These are phyloP conservation scores for Etheostoma spectabile DNA, from an alignment of 2,113 vertebrate genomes.

Conservation along the genomic window DNA sequence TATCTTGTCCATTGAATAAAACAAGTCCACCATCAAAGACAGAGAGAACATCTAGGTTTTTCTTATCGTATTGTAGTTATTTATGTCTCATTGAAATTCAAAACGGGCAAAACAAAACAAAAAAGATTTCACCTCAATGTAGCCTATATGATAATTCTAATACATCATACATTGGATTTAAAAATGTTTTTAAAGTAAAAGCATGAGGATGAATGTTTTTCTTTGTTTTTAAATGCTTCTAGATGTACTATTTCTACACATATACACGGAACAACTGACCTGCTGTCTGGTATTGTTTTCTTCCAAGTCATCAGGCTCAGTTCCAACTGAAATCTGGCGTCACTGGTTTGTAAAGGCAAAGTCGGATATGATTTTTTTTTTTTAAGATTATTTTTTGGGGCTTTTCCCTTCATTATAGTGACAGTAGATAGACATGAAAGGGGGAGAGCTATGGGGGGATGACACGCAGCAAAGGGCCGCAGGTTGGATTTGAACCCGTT, in stretches of 20 bases:
- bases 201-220: background rate
- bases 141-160: background rate
- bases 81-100: slow-evolving; percentile 8
- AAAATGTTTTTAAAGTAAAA: background rate
- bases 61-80: background rate
- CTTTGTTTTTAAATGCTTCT: background rate
- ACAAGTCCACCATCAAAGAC: background rate
- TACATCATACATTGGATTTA: background rate
- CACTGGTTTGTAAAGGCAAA: background rate
- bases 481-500: no score
- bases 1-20: background rate
- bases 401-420: no score
- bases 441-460: no score
- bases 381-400: no score
- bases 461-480: no score
- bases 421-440: no score
- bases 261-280: background rate
- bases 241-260: background rate
- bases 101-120: background rate
- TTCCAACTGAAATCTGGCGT: background rate
- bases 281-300: background rate
- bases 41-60: background rate
- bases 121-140: background rate
- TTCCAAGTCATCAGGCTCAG: background rate
- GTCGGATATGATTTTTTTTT: background rate